Evolutionary conservation across 92 coral and sea anemone genomes (phyloP).

Genomic region (Heliopora coerulea): DNA sequence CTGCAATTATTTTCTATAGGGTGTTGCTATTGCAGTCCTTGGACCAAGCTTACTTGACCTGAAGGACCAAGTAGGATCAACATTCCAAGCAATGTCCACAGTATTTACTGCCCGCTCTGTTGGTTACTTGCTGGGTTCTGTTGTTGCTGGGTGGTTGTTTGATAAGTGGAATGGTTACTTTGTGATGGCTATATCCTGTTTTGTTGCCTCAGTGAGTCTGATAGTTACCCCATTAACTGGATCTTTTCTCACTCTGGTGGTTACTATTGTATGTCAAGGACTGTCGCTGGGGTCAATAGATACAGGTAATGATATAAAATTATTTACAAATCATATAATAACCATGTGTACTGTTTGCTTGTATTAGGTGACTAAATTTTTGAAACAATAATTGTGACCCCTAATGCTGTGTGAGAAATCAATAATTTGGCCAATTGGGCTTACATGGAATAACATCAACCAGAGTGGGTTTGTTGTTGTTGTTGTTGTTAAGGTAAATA

Average conservation of each 20-base stretch:
- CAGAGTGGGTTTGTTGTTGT: too few relatives aligned
- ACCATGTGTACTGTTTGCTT: too few relatives aligned
- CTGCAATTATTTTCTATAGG: conserved; percentile 51
- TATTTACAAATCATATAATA: too few relatives aligned
- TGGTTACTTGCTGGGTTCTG: conserved; percentile 82
- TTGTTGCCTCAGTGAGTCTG: conserved; percentile 65
- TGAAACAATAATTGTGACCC: too few relatives aligned
- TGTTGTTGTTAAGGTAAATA: too few relatives aligned
- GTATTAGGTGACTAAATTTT: too few relatives aligned
- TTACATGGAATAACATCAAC: too few relatives aligned
- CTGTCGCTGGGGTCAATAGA: conserved; percentile 73
- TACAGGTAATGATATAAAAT: conserved; percentile 92
- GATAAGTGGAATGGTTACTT: conserved; percentile 78
- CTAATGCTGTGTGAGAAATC: too few relatives aligned
- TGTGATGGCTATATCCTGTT: conserved; percentile 67
- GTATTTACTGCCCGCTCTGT: conserved; percentile 81
- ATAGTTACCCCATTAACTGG: conserved; percentile 62
- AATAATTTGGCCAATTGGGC: too few relatives aligned
- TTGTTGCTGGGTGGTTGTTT: conserved; percentile 87
- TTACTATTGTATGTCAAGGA: conserved; percentile 58
- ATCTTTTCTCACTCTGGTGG: conserved; percentile 57
- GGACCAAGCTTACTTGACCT: conserved; percentile 91
- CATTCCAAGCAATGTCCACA: conserved; percentile 70
- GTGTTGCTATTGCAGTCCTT: conserved; percentile 67
- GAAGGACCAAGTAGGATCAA: conserved; percentile 54